These are phyloP conservation scores for Todiramphus chloris DNA, from an alignment of 2,113 vertebrate genomes.

Conservation along the genomic window DNA sequence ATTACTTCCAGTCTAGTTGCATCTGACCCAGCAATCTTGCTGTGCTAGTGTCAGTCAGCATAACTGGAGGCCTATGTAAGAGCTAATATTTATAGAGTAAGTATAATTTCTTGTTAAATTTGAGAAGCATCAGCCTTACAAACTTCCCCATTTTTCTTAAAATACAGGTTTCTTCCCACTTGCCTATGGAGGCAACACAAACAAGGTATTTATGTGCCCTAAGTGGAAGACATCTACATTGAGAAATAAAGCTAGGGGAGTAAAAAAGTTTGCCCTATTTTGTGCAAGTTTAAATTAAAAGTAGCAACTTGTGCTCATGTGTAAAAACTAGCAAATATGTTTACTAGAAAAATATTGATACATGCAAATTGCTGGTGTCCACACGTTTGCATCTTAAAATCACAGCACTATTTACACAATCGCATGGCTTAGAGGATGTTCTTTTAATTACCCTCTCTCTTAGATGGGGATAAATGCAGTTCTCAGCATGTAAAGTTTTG, in stretches of 20 bases:
- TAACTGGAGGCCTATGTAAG: conserved; percentile 15
- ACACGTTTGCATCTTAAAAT: not conserved
- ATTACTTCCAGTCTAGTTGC: conserved; percentile 70
- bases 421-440: not conserved
- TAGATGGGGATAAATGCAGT: not conserved
- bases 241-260: not conserved
- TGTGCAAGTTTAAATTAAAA: not conserved
- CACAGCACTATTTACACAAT: not conserved
- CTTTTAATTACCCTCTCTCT: not conserved
- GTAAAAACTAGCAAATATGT: not conserved
- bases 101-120: not conserved
- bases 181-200: not conserved
- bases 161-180: not conserved
- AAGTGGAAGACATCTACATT: not conserved
- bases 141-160: not conserved
- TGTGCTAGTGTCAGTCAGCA: not conserved
- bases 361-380: not conserved
- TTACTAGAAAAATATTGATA: not conserved
- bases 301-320: not conserved
- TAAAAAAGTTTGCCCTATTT: not conserved
- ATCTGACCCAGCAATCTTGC: conserved; percentile 19
- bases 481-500: not conserved
- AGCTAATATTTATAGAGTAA: conserved; percentile 21
- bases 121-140: not conserved
- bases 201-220: not conserved